Evolutionary conservation across 92 coral and sea anemone species (phyloP).

Genomic region (Parazoanthus swiftii): DNA sequence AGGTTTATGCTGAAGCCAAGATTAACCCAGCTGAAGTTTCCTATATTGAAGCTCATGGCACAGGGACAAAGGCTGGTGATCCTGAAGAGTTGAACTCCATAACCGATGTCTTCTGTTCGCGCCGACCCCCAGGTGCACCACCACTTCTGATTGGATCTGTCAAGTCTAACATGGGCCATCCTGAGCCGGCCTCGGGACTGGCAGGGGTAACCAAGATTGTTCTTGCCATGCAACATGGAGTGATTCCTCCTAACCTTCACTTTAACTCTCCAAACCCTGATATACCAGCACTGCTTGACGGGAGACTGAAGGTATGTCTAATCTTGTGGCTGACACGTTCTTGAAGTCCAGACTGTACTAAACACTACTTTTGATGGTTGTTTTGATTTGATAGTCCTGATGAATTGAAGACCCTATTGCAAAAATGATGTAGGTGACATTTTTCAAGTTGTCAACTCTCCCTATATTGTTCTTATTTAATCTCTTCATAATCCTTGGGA

Average conservation of each 20-base stretch:
- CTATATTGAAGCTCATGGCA: slow-evolving; percentile 85
- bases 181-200: slow-evolving; percentile 84
- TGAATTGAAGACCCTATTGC: too few relatives aligned
- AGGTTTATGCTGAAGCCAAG: slow-evolving; percentile 77
- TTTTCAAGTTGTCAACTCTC: too few relatives aligned
- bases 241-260: slow-evolving; percentile 77
- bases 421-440: too few relatives aligned
- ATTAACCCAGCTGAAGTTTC: slow-evolving; percentile 71
- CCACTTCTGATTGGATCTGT: slow-evolving; percentile 87
- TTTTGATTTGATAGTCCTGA: not conserved
- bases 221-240: slow-evolving; percentile 75
- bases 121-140: slow-evolving; percentile 46
- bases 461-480: too few relatives aligned
- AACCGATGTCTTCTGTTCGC: slow-evolving; percentile 62
- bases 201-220: slow-evolving; percentile 79
- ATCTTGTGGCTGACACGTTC: not conserved
- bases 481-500: too few relatives aligned
- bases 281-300: slow-evolving; percentile 72
- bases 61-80: slow-evolving; percentile 91
- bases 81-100: slow-evolving; percentile 81
- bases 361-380: not conserved
- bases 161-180: slow-evolving; percentile 91
- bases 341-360: not conserved
- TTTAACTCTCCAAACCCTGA: slow-evolving; percentile 82
- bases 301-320: slow-evolving; percentile 65